These are phyloP conservation scores for Girardinus metallicus DNA, from an alignment of 2,797 vertebrate species.

Conservation along the genomic window DNA sequence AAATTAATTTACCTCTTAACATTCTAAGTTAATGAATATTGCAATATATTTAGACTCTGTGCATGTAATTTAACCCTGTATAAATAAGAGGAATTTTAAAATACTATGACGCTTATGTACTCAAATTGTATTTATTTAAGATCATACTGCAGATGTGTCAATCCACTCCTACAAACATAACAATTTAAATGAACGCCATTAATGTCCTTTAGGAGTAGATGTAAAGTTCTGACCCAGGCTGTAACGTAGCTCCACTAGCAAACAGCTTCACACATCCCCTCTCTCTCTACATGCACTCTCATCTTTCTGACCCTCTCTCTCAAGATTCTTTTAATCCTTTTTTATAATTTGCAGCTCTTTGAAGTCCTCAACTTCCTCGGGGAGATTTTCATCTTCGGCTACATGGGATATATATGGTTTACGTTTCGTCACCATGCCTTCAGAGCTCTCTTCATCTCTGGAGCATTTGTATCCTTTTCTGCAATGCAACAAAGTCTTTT, in stretches of 20 bases:
- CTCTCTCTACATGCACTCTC: background rate
- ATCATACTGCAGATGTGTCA: background rate
- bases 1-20: background rate
- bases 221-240: background rate
- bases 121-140: background rate
- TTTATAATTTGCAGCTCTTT: conserved; percentile 86
- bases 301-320: conserved; percentile 59
- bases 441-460: conserved; percentile 84
- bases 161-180: background rate
- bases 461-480: conserved; percentile 89
- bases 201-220: background rate
- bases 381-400: conserved; percentile 91
- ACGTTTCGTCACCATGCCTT: conserved; percentile 87
- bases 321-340: conserved; percentile 48
- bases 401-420: conserved; percentile 88
- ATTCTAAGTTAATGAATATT: background rate
- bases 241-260: background rate
- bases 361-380: conserved; percentile 91
- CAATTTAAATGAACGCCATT: background rate
- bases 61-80: background rate
- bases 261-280: background rate
- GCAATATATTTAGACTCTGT: background rate
- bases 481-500: conserved; percentile 28
- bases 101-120: background rate
- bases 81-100: background rate